A percentile compares a stretch with the other conserved stretches of the same genome.
These are phyloP conservation scores for Sinopyrophorus schimmeli DNA, from an alignment of 2,888 invertebrate species.

Conservation along the genomic window DNA sequence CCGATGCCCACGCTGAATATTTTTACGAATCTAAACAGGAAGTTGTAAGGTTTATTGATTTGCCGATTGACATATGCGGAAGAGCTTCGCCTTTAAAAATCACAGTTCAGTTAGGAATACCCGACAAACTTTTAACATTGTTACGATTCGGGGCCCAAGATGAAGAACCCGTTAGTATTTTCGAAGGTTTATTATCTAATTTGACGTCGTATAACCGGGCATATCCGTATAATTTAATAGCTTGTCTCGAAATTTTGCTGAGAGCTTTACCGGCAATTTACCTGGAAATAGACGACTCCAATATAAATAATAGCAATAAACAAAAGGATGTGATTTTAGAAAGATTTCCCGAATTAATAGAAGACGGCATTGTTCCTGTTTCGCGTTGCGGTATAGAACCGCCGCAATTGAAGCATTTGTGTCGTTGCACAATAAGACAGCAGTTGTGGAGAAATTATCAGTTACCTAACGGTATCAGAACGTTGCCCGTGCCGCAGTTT, in stretches of 20 bases:
- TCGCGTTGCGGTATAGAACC: conserved; percentile 65
- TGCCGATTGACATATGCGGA: conserved; percentile 82
- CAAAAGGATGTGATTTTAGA: conserved; percentile 39
- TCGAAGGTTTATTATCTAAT: conserved; percentile 61
- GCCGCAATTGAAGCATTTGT: conserved; percentile 75
- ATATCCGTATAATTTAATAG: conserved; percentile 71
- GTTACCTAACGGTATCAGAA: conserved; percentile 73
- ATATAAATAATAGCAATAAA: conserved; percentile 19
- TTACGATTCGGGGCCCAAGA: conserved; percentile 72
- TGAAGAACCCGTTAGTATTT: conserved; percentile 64
- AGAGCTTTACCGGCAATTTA: conserved; percentile 65
- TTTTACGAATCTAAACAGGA: conserved; percentile 43
- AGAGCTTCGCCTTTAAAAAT: conserved; percentile 72
- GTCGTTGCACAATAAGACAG: conserved; percentile 71
- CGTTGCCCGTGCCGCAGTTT: conserved; percentile 67
- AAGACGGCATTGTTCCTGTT: conserved; percentile 63
- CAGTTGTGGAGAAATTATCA: conserved; percentile 69
- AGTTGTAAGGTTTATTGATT: conserved; percentile 69
- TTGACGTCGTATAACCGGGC: conserved; percentile 55
- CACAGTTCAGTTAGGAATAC: conserved; percentile 72
- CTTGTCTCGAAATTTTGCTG: conserved; percentile 69
- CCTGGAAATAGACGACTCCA: conserved; percentile 43
- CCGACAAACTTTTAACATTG: conserved; percentile 75
- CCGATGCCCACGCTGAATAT: conserved; percentile 66
- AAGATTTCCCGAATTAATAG: conserved; percentile 58